A percentile compares a stretch with the other conserved stretches of the same genome.
Conservation (phyloP, 2,113 vertebrate species). For the Phoxinus phoxinus region DNA sequence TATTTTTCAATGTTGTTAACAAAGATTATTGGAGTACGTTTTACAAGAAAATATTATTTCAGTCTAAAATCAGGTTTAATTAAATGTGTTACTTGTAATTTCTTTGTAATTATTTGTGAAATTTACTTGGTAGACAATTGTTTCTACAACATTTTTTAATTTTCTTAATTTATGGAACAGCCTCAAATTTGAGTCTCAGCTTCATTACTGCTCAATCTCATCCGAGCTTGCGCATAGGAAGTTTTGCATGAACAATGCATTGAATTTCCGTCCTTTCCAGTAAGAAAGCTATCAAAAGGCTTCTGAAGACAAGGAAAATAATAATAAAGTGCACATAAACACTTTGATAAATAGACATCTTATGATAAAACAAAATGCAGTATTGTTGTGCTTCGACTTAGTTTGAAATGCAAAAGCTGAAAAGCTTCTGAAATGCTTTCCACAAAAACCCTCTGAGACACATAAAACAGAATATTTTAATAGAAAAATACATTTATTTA, state of each 20-base stretch:
- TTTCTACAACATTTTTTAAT: too few species aligned
- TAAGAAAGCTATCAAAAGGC: neutral
- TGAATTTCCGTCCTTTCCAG: neutral
- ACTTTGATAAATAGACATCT: neutral
- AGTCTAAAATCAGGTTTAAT: too few species aligned
- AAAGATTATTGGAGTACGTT: too few species aligned
- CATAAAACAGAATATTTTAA: slow-evolving; percentile 45
- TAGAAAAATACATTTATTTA: slow-evolving; percentile 60
- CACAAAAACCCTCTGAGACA: neutral
- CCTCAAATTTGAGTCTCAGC: neutral
- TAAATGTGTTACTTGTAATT: too few species aligned
- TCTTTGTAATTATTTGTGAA: too few species aligned
- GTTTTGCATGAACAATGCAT: neutral
- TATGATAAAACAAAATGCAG: neutral
- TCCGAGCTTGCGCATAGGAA: neutral
- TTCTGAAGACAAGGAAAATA: neutral
- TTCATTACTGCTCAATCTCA: neutral
- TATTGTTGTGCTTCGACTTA: neutral
- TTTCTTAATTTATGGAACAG: neutral
- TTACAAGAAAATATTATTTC: too few species aligned
- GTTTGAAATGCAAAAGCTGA: neutral
- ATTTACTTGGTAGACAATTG: too few species aligned
- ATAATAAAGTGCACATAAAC: neutral
- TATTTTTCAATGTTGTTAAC: too few species aligned
- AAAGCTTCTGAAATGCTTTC: neutral